Base-by-base conservation (phyloP, 2,113 vertebrate genomes). In the Taurulus bubalis region DNA sequence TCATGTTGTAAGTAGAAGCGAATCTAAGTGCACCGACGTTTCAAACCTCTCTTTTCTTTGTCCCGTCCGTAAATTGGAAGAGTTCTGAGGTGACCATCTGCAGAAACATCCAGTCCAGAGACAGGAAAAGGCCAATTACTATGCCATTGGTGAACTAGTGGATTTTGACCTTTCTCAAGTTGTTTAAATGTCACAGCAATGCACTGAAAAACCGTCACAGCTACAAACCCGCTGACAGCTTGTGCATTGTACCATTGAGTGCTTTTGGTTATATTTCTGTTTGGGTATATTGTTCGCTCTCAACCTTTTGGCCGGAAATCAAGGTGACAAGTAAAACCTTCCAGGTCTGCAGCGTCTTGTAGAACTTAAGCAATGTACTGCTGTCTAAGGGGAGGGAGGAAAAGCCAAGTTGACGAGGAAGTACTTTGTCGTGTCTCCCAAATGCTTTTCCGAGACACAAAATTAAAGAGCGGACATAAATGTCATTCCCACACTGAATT, bases 401-500 rank as follows among this genome's bases (percentile, higher is more conserved):
- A 40, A 45, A 82, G 70, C 51, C 55, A 24, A 79, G 63, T 30
- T 36, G 79, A 87, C 36, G 60, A 83, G 81, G 78, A 83, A 89
- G 75, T 40, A 86, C 83, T 88, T 87, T 80, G 78, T 87, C 16
- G 30, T 34, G 80, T 86, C 28, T 80, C 65, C 75, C 12, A 67
- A 76, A 69, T 36, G 66, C 77, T 77, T 88, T 72, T 82, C 62
- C 0, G 53, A 64, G 71, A 82, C 69, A 69, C 49, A 68, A 89
- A 85, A 87, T 82, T n/a, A 85, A 89, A 81, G 68, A 85, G 68
- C 42, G 10, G 55, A 86, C 87, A 90, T 78, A 88, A 85, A 87
- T 83, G 85, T 87, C 73, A 77, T 80, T 82, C 83, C 87, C 84
- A 86, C 77, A 82, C 72, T 80, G 80, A 91, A 87, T 90, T 85